phyloP scores from a whole-genome alignment of 2,113 vertebrate genomes.

The Nycticryphes semicollaris region DNA sequence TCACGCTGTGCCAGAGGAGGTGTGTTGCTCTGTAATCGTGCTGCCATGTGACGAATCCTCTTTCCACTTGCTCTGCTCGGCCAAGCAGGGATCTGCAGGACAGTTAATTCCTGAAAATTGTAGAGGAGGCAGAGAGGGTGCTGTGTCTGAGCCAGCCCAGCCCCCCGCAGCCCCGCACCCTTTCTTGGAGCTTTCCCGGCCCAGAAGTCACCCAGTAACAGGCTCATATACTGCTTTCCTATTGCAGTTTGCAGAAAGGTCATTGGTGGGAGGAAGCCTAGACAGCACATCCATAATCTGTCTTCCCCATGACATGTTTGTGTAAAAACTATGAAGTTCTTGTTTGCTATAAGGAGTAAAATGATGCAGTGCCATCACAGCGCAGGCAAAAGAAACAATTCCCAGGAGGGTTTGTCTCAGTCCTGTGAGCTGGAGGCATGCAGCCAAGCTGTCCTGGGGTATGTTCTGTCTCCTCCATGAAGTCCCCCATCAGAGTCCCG shows the following conservation, averaged over 20 bases:
- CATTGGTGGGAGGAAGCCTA: background rate
- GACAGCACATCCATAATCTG: background rate
- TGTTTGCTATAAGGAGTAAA: background rate
- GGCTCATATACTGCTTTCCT: background rate
- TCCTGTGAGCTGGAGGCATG: background rate
- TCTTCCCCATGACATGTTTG: background rate
- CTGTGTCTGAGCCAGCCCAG: background rate
- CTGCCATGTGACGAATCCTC: background rate
- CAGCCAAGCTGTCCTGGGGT: background rate
- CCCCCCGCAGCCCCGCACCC: too few species aligned
- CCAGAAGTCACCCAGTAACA: background rate
- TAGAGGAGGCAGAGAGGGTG: background rate
- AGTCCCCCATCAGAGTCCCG: background rate
- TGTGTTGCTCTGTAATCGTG: rapidly evolving
- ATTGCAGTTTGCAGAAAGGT: background rate
- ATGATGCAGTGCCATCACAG: background rate
- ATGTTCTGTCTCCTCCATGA: background rate
- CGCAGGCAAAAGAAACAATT: background rate
- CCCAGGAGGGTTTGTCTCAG: background rate
- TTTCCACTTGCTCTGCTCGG: background rate
- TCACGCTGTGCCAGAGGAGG: background rate
- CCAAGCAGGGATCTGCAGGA: background rate
- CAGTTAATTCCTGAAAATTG: background rate
- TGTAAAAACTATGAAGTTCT: background rate
- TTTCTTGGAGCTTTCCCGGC: background rate